These are phyloP conservation scores for Pristionchus japonicus DNA, from an alignment of 2,888 invertebrate genomes.

Conservation along the genomic window DNA sequence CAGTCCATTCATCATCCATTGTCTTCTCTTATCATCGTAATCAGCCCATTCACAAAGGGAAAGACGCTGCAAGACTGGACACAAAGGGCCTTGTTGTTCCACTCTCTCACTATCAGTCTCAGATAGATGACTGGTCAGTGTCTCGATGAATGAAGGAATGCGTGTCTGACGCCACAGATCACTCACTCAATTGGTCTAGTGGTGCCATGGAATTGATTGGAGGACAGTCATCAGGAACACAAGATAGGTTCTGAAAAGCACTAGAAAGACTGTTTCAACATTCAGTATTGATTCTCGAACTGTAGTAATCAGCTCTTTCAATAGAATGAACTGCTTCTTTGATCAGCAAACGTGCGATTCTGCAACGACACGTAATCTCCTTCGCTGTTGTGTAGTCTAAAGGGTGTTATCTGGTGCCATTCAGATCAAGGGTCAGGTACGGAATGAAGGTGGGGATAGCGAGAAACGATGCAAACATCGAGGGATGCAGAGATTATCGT, in stretches of 20 bases:
- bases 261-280: neutral
- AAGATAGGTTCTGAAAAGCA: neutral
- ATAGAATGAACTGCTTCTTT: no score
- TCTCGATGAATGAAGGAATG: neutral
- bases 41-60: neutral
- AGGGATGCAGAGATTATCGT: neutral
- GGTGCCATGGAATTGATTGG: neutral
- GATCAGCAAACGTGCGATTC: neutral
- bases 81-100: neutral
- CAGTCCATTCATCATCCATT: neutral
- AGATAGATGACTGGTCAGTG: neutral
- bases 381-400: neutral
- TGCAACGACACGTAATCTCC: neutral
- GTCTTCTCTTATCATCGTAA: constrained; percentile 10
- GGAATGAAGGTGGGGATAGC: neutral
- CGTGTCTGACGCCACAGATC: neutral
- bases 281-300: no score
- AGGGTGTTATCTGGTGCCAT: neutral
- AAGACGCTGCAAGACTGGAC: neutral
- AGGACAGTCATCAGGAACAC: neutral
- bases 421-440: neutral
- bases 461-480: neutral
- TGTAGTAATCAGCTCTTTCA: no score
- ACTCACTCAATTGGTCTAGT: neutral
- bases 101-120: neutral